Evolutionary conservation across 35 echinoderm and acorn worm species (phyloP), one percentile per base, ranked within the genome.

Genomic region (Apostichopus japonicus): DNA sequence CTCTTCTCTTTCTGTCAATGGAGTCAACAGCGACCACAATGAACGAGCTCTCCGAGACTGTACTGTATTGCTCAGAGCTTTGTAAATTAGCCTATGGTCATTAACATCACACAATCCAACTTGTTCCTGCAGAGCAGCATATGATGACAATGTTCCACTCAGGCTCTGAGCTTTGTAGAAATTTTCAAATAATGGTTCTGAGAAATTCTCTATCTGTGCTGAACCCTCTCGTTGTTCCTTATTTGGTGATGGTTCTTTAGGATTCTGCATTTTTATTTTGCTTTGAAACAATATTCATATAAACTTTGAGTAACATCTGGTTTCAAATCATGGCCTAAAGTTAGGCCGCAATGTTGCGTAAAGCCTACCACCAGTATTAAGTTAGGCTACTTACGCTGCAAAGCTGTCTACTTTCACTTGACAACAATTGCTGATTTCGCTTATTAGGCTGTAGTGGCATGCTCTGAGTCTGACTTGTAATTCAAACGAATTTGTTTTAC

Each of bases 201-300:
- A 72, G 33, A 89, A 72, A 89, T 89, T 56, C 67, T 89, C 22
- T 89, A 5, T 89, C 24, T 17, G 86, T 67, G 86, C n/a, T 57
- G 58, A 53, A 61, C 57, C 56, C 8, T 59, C 86, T 27, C 1
- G 2, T 58, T 58, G 54, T 10, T 21, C 86, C 71, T n/a, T 6
- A 23, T 7, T 4, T 19, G 13, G 13, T 19, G 17, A 75, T 75
- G 7, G 6, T 75, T 75, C 71, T 75, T 19, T 7, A 75, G 1
- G 16, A 24, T 0, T 67, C 19, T 67, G 63, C 63, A 67, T 75
- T 75, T 75, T n/a, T 6, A 75, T 21, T 61, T 10, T 61, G 57
- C 57, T 61, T 8, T 61, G 2, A 61, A 61, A 61, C 57, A 61
- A 2, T 0, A 61, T 61, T 61, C 13, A 11, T 61, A 61, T 61